Evolutionary conservation across 1,140 invertebrate species (phyloP).

Genomic region (Charaxes varanes): DNA sequence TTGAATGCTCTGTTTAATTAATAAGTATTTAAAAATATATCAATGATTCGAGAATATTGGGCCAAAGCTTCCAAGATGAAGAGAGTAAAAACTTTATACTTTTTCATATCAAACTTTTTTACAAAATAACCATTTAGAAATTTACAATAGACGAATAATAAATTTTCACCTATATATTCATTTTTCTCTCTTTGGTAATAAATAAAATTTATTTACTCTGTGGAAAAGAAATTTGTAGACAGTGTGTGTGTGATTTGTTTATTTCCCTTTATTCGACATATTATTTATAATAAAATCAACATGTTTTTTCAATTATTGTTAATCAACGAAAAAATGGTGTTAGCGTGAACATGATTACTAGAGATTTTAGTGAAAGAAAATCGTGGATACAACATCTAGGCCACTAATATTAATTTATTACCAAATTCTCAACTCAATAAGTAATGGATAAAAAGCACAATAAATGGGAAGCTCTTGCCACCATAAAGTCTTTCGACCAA

Average conservation of each 20-base stretch:
- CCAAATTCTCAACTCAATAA: background rate
- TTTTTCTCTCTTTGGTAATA: too few relatives aligned
- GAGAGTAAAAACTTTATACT: too few relatives aligned
- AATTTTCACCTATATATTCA: too few relatives aligned
- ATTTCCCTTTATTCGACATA: background rate
- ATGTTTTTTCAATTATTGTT: slow-evolving; percentile 7
- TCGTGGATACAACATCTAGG: slow-evolving; percentile 41
- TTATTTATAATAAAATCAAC: too few relatives aligned
- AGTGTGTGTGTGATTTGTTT: background rate
- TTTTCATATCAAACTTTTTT: too few relatives aligned
- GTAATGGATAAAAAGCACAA: slow-evolving; percentile 42
- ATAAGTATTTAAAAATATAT: too few relatives aligned
- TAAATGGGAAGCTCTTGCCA: slow-evolving; percentile 58
- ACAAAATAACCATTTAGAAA: too few relatives aligned
- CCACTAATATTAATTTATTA: slow-evolving; percentile 22
- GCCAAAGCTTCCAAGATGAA: too few relatives aligned
- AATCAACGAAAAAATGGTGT: slow-evolving; percentile 1
- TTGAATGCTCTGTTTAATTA: too few relatives aligned
- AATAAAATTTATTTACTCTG: too few relatives aligned
- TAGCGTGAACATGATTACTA: slow-evolving; percentile 32
- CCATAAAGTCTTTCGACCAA: slow-evolving; percentile 59
- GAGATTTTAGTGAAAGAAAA: slow-evolving; percentile 39
- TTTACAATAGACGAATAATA: too few relatives aligned
- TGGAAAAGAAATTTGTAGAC: background rate
- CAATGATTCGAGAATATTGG: too few relatives aligned